Conservation (phyloP, 2,888 invertebrate species). For the Cryptocheilus praepositus region DNA sequence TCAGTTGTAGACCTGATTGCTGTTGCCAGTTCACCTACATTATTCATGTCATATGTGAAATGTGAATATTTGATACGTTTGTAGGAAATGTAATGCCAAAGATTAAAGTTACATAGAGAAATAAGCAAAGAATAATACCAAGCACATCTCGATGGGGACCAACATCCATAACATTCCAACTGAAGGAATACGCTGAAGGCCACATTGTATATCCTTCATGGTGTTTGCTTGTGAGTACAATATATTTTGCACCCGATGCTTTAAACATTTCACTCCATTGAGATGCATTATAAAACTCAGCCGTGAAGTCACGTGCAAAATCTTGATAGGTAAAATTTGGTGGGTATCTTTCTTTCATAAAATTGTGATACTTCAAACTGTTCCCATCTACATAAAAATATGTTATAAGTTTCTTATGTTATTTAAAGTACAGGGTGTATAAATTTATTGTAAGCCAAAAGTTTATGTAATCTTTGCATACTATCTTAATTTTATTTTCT, state of each 20-base stretch:
- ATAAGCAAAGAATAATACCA: constrained; percentile 71
- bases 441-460: no score
- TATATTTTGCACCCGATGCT: constrained; percentile 90
- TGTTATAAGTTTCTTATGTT: no score
- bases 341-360: constrained; percentile 89
- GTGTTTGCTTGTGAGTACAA: constrained; percentile 81
- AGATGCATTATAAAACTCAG: constrained; percentile 90
- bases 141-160: constrained; percentile 83
- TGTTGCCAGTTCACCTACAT: constrained; percentile 80
- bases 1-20: constrained; percentile 80
- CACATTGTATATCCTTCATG: constrained; percentile 81
- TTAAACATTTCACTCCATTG: constrained; percentile 90
- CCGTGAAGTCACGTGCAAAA: constrained; percentile 91
- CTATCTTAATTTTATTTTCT: no score
- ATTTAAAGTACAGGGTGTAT: no score
- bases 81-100: no score
- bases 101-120: neutral
- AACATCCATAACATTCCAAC: constrained; percentile 80
- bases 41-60: no score
- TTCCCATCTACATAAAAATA: constrained; percentile 69
- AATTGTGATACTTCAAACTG: constrained; percentile 76
- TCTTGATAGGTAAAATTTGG: constrained; percentile 93
- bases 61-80: no score
- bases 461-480: no score
- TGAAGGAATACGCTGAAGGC: constrained; percentile 81